Evolutionary conservation across 2,888 invertebrate genomes (phyloP).

Genomic region (Leptinotarsa juncta): DNA sequence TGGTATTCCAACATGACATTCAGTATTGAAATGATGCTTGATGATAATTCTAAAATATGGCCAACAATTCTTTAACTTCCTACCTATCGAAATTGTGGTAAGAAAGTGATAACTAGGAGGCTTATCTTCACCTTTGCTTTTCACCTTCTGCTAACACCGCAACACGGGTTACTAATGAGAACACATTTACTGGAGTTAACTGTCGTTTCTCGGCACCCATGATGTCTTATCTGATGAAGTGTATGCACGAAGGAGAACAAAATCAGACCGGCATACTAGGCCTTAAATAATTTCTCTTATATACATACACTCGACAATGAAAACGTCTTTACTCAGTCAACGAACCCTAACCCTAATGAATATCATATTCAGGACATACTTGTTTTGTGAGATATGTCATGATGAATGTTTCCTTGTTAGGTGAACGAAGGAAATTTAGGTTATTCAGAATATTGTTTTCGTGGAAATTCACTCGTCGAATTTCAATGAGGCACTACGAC

Average conservation of each 20-base stretch:
- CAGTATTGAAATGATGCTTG: too few species aligned
- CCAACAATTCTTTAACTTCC: too few species aligned
- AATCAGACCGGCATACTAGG: constrained; percentile 1
- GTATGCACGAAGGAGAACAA: constrained; percentile 4
- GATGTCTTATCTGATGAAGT: constrained; percentile 4
- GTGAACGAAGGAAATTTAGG: background rate
- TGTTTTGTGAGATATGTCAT: background rate
- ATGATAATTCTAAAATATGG: too few species aligned
- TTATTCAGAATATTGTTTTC: background rate
- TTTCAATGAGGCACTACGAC: too few species aligned
- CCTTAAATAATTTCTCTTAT: background rate
- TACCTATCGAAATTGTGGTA: too few species aligned
- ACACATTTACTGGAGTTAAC: constrained; percentile 4
- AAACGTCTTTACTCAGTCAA: constrained; percentile 2
- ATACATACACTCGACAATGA: background rate
- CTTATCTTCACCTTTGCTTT: too few species aligned
- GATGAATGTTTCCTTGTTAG: background rate
- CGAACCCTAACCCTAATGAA: constrained; percentile 1
- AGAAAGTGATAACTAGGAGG: too few species aligned
- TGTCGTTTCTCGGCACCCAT: background rate
- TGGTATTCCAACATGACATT: too few species aligned
- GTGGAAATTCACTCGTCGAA: too few species aligned
- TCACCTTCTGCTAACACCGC: background rate
- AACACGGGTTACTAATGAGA: constrained; percentile 5
- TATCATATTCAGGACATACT: background rate